Conservation (phyloP, 2,797 vertebrate genomes). For the Pantherophis vulpinus region DNA sequence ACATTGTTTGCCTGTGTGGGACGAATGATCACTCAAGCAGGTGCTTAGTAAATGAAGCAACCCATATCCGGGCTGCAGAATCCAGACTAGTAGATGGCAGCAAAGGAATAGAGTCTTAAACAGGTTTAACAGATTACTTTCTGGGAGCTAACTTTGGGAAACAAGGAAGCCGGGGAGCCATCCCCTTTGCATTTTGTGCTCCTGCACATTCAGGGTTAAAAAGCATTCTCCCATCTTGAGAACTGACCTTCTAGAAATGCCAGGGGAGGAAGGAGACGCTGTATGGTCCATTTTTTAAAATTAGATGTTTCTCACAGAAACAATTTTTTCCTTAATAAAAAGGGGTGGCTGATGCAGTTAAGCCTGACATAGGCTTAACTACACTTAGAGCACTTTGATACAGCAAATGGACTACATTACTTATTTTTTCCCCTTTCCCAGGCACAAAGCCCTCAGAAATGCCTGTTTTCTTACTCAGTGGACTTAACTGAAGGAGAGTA, state of each 20-base stretch:
- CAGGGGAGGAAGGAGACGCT: background rate
- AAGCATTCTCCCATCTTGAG: background rate
- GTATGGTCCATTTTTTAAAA: background rate
- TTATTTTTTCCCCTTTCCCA: background rate
- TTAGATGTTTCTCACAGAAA: background rate
- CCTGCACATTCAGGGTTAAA: background rate
- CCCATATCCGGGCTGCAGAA: background rate
- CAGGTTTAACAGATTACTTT: background rate
- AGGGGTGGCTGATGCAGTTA: background rate
- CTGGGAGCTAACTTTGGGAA: background rate
- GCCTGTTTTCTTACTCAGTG: background rate
- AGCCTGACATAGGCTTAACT: background rate
- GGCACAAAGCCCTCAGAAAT: background rate
- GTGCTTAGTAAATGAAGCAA: background rate
- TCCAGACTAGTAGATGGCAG: background rate
- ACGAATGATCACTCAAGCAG: background rate
- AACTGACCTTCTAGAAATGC: background rate
- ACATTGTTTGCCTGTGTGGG: background rate
- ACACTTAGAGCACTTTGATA: background rate
- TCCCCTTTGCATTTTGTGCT: background rate
- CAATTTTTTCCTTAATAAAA: background rate
- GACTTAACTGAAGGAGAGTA: background rate
- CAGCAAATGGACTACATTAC: background rate
- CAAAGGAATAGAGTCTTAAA: background rate
- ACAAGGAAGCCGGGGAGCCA: background rate